Evolutionary conservation across 2,113 vertebrate species (phyloP).

Genomic region (Bothrops jararaca): DNA sequence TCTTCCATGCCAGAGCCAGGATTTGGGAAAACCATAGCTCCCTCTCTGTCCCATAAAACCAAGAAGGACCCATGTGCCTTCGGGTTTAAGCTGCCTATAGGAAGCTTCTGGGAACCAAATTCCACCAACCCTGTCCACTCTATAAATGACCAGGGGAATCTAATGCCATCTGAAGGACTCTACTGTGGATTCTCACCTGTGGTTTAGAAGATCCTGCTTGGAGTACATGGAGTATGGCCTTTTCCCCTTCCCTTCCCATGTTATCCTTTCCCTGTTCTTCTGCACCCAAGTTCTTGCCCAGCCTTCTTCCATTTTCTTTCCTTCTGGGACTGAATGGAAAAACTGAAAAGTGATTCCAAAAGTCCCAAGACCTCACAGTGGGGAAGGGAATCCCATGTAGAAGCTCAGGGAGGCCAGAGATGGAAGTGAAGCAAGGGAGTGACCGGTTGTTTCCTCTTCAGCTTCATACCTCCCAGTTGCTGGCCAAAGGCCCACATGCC

Average conservation of each 20-base stretch:
- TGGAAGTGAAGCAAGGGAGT: neutral
- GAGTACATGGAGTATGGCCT: neutral
- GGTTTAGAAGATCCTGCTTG: neutral
- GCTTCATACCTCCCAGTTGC: too few relatives aligned
- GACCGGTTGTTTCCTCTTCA: neutral
- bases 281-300: neutral
- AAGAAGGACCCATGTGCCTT: neutral
- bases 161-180: neutral
- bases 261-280: too few relatives aligned
- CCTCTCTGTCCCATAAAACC: neutral
- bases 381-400: too few relatives aligned
- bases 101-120: neutral
- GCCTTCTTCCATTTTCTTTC: neutral
- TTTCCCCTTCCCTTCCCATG: neutral
- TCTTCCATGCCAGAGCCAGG: neutral
- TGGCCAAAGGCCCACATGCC: neutral
- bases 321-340: too few relatives aligned
- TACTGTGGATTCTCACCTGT: neutral
- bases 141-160: neutral
- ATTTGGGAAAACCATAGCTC: neutral
- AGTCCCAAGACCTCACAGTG: too few relatives aligned
- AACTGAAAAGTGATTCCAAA: neutral
- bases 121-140: neutral
- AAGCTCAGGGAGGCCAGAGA: neutral
- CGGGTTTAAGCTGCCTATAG: neutral